Evolutionary conservation across 2,888 invertebrate genomes (phyloP), one percentile per base, ranked within the genome.

Genomic region (Tuta absoluta): DNA sequence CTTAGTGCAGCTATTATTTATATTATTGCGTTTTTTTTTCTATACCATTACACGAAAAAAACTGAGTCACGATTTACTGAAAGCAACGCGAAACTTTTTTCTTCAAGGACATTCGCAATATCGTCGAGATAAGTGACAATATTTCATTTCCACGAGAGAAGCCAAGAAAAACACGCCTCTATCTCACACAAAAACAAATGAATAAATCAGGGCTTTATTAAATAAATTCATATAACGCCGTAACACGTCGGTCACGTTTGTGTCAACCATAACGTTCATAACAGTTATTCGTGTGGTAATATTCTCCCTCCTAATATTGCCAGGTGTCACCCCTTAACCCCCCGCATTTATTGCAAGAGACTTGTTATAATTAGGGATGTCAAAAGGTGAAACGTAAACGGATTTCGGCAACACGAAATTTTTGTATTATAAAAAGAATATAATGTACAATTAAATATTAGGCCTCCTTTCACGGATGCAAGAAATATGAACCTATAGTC

Each of bases 241-340:
- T 62, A 48, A 62, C 59, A 41, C 17, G 62, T 62, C 68, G 76
- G 81, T 78, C 82, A 82, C 82, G 80, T 80, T 75, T 74, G 76
- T 72, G 76, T 74, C 78, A 79, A 82, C 78, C 79, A 80, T 82
- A 77, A 85, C 81, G n/a, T 84, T 83, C 79, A 80, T 82, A 77
- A 85, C 81, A 24, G 84, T 83, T 83, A 87, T 85, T 80, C 79
- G 78, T 79, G 77, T 72, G 73, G 74, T 77, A 76, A 71, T 77
- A 75, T 75, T 64, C 73, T 75, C 78, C 81, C 85, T 82, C 85
- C 84, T 85, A 85, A 88, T 89, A 89, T 89, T 84, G 82, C 82
- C 89, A 88, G 90, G 89, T 89, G 87, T 80, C 83, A 84, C 86
- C 83, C 78, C 77, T 76, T 76, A 80, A 78, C 76, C 78, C 80